Evolutionary conservation across 2,888 invertebrate species (phyloP).

Genomic region (Mantis religiosa): DNA sequence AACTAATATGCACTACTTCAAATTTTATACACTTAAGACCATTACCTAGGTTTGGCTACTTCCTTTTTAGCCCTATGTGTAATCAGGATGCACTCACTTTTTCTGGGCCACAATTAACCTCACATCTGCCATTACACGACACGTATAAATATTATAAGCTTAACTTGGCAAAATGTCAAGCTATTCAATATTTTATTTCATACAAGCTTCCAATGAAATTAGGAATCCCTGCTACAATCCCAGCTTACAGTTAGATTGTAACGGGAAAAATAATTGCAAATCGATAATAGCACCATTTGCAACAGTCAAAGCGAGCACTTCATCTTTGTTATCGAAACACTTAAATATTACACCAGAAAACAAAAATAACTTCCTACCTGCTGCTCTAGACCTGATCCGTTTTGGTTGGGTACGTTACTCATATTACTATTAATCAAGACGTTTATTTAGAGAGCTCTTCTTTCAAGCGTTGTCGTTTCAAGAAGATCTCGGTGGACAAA

Average conservation of each 20-base stretch:
- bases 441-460: constrained; percentile 42
- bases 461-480: constrained; percentile 35
- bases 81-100: not conserved
- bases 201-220: not conserved
- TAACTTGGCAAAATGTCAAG: not conserved
- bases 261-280: not conserved
- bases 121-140: constrained; percentile 27
- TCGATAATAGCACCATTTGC: not conserved
- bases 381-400: constrained; percentile 99
- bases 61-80: not conserved
- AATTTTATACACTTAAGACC: not conserved
- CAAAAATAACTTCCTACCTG: constrained; percentile 65
- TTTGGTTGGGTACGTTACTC: constrained; percentile 99
- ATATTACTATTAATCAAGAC: constrained; percentile 91
- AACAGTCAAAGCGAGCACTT: not conserved
- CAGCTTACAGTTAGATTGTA: not conserved
- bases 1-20: not conserved
- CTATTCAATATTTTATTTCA: not conserved
- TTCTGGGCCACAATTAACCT: not conserved
- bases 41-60: not conserved
- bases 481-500: constrained; percentile 35
- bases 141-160: constrained; percentile 9
- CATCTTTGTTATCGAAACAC: not conserved
- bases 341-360: not conserved
- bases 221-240: not conserved